phyloP scores from a whole-genome alignment of 92 coral and sea anemone genomes.

The Micromussa lordhowensis region DNA sequence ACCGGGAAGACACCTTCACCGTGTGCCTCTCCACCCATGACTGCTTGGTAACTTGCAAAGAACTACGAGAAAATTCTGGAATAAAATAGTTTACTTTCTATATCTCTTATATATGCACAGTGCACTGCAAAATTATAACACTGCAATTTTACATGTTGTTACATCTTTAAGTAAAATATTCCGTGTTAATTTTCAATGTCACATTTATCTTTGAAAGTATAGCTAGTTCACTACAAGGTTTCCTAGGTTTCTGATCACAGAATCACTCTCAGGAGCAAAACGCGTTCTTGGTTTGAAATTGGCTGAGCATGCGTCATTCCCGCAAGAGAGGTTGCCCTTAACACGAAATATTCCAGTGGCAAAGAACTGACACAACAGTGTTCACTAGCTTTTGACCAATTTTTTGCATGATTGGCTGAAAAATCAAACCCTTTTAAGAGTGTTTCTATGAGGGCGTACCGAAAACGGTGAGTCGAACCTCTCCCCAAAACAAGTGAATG shows the following conservation, averaged over 20 bases:
- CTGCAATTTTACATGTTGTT: neutral
- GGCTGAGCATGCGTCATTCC: neutral
- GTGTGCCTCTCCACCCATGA: neutral
- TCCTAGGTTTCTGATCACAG: neutral
- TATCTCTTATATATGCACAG: neutral
- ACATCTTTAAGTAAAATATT: neutral
- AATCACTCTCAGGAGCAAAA: neutral
- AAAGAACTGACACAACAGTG: neutral
- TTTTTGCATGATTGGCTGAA: neutral
- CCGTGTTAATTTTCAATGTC: neutral
- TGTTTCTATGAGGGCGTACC: neutral
- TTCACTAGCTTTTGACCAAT: neutral
- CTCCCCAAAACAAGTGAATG: neutral
- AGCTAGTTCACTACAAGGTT: neutral
- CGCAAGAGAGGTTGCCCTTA: neutral
- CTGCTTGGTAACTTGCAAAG: neutral
- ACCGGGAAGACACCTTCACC: too few species aligned
- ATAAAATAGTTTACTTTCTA: conserved; percentile 10
- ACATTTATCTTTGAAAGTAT: neutral
- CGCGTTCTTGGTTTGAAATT: neutral
- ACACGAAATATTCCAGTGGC: neutral
- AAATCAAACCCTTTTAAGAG: neutral
- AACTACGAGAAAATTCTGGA: neutral
- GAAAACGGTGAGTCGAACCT: neutral
- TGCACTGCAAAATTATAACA: neutral